phyloP scores from a whole-genome alignment of 2,888 invertebrate species.

The Dolomedes plantarius region DNA sequence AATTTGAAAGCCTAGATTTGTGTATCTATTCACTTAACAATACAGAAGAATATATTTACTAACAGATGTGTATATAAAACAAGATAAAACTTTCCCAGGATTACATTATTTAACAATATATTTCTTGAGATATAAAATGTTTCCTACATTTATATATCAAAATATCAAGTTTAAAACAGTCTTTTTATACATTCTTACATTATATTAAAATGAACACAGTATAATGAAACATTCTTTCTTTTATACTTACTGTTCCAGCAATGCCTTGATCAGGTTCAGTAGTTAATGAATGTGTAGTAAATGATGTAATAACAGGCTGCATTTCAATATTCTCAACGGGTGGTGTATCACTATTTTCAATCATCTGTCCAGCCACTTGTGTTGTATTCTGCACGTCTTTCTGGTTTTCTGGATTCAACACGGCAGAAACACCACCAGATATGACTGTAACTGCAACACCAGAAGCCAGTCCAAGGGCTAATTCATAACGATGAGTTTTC shows the following conservation, averaged over 20 bases:
- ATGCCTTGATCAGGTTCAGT: slow-evolving; percentile 2
- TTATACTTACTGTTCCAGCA: not conserved
- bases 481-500: slow-evolving; percentile 80
- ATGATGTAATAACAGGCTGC: slow-evolving; percentile 18
- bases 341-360: not conserved
- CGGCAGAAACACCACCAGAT: slow-evolving; percentile 21
- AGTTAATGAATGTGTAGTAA: not conserved
- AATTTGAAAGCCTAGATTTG: no score
- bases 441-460: slow-evolving; percentile 57
- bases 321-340: not conserved
- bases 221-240: not conserved
- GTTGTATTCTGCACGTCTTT: not conserved
- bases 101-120: no score
- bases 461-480: slow-evolving; percentile 41
- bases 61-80: no score
- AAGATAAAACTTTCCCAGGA: no score
- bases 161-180: no score
- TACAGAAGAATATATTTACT: no score
- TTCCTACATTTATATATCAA: no score
- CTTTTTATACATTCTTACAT: no score
- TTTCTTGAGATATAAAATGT: no score
- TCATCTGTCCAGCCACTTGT: not conserved
- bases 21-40: no score
- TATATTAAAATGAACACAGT: no score
- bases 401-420: slow-evolving; percentile 9